Evolutionary conservation across 2,113 vertebrate species (phyloP).

Genomic region (Probosciger aterrimus): DNA sequence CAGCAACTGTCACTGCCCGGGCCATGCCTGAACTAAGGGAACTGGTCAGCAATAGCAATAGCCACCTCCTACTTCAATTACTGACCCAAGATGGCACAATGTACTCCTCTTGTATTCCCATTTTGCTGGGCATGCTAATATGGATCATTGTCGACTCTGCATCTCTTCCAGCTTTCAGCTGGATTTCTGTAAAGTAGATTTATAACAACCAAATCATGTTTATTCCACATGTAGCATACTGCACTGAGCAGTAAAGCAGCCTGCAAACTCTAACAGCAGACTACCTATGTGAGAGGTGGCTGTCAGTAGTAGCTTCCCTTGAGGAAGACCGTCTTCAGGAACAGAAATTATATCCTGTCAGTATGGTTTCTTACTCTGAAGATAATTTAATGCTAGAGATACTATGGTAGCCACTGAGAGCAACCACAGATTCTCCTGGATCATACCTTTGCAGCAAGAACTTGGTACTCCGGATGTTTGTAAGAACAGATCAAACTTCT

Average conservation of each 20-base stretch:
- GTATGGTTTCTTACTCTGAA: not conserved
- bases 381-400: not conserved
- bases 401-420: not conserved
- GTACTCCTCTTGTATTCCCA: not conserved
- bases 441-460: not conserved
- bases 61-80: not conserved
- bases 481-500: not conserved
- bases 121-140: not conserved
- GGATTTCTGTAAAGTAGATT: not conserved
- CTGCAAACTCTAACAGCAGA: not conserved
- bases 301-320: not conserved
- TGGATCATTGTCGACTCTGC: not conserved
- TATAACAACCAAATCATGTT: not conserved
- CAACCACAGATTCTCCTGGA: not conserved
- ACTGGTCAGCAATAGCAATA: not conserved
- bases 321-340: not conserved
- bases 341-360: not conserved
- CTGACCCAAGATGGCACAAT: not conserved
- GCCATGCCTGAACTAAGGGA: not conserved
- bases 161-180: not conserved
- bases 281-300: accelerated
- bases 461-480: not conserved
- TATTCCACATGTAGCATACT: not conserved
- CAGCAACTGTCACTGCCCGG: not conserved
- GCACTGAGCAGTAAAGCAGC: not conserved